phyloP scores from a whole-genome alignment of 2,113 vertebrate species.

The Kryptolebias marmoratus region DNA sequence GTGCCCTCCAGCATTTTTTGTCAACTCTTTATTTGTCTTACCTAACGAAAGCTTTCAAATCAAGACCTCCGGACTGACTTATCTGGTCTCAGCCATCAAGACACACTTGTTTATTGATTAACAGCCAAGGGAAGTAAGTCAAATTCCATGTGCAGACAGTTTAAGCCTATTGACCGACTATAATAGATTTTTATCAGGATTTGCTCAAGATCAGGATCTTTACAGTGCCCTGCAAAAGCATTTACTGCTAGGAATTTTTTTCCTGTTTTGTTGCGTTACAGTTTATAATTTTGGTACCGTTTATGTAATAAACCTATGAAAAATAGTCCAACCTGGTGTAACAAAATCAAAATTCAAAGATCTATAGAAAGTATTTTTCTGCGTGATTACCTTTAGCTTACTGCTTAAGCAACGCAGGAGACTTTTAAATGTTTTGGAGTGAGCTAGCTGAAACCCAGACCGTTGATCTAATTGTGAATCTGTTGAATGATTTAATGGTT shows the following conservation, averaged over 20 bases:
- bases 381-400: neutral
- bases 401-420: neutral
- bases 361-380: neutral
- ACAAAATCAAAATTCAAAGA: neutral
- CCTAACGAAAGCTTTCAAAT: too few relatives aligned
- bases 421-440: neutral
- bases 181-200: neutral
- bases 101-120: neutral
- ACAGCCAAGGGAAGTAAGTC: neutral
- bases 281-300: neutral
- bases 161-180: neutral
- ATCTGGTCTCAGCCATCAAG: neutral
- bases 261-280: neutral
- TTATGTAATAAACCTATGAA: neutral
- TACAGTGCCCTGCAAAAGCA: too few relatives aligned
- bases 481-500: neutral
- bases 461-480: neutral
- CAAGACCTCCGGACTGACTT: too few relatives aligned
- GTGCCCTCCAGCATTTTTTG: too few relatives aligned
- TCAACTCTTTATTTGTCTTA: too few relatives aligned
- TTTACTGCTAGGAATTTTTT: too few relatives aligned
- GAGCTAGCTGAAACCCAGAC: neutral
- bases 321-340: neutral
- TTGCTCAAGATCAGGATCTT: neutral
- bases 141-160: neutral